phyloP scores from a whole-genome alignment of 2,797 vertebrate species.

The Diglossa cyanea region DNA sequence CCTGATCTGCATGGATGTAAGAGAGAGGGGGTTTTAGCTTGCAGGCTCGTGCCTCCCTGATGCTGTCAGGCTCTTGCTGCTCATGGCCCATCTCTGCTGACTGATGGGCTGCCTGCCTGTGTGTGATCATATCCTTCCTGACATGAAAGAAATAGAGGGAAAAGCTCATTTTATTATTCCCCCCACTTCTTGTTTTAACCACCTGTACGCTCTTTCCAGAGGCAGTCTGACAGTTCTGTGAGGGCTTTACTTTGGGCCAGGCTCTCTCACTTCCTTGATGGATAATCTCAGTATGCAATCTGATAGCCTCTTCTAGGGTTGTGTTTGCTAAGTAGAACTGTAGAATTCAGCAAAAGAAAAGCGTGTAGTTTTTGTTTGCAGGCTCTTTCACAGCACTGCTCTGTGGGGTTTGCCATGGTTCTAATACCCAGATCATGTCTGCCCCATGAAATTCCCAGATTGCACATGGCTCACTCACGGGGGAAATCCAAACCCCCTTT shows the following conservation, averaged over 20 bases:
- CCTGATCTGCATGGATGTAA: neutral
- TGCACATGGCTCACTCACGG: accelerated
- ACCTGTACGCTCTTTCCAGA: neutral
- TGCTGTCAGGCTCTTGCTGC: neutral
- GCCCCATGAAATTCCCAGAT: neutral
- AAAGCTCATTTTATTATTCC: neutral
- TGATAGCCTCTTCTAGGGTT: neutral
- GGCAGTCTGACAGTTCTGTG: neutral
- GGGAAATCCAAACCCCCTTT: neutral
- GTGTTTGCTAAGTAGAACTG: neutral
- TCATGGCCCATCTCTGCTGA: neutral
- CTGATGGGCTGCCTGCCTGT: neutral
- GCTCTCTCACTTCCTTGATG: neutral
- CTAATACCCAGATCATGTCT: accelerated
- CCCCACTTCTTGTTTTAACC: neutral
- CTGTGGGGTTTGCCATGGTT: accelerated
- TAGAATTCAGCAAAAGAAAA: neutral
- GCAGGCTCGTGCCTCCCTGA: neutral
- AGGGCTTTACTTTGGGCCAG: neutral
- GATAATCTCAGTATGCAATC: conserved; percentile 3
- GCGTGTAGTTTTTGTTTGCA: neutral
- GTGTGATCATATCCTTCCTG: neutral
- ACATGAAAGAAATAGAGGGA: neutral
- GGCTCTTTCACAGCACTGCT: neutral
- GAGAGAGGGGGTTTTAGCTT: neutral